Evolutionary conservation across 2,797 vertebrate genomes (phyloP).

Genomic region (Bucorvus abyssinicus): DNA sequence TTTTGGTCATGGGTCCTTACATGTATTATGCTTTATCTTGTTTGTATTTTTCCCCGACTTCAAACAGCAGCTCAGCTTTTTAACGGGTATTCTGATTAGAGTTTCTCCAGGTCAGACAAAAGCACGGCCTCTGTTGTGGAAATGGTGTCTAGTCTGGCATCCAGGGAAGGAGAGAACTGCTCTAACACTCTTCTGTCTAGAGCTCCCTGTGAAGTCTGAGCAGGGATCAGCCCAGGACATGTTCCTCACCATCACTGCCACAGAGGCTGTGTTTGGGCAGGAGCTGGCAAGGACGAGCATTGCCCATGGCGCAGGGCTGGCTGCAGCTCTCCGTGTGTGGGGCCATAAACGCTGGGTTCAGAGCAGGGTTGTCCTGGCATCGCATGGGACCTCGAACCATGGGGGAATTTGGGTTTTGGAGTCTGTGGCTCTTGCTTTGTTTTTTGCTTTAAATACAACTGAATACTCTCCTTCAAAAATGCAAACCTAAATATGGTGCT

Average conservation of each 20-base stretch:
- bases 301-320: neutral
- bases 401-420: neutral
- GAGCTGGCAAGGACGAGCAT: rapidly evolving
- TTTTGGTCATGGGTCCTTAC: neutral
- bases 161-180: neutral
- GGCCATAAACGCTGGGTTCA: rapidly evolving
- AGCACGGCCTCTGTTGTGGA: neutral
- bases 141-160: neutral
- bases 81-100: neutral
- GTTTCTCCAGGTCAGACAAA: neutral
- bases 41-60: neutral
- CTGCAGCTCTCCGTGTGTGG: rapidly evolving
- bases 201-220: rapidly evolving
- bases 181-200: no score
- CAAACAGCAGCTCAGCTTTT: neutral
- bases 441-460: neutral
- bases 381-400: rapidly evolving
- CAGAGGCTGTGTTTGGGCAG: rapidly evolving
- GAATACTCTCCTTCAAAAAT: neutral
- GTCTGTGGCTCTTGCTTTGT: neutral
- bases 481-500: neutral
- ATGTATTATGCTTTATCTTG: rapidly evolving
- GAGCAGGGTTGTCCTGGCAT: rapidly evolving
- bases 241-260: rapidly evolving
- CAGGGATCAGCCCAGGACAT: neutral